A percentile compares a stretch with the other conserved stretches of the same genome.
These are phyloP conservation scores for Augochlorella aurata DNA, from an alignment of 2,888 invertebrate genomes.

Conservation along the genomic window DNA sequence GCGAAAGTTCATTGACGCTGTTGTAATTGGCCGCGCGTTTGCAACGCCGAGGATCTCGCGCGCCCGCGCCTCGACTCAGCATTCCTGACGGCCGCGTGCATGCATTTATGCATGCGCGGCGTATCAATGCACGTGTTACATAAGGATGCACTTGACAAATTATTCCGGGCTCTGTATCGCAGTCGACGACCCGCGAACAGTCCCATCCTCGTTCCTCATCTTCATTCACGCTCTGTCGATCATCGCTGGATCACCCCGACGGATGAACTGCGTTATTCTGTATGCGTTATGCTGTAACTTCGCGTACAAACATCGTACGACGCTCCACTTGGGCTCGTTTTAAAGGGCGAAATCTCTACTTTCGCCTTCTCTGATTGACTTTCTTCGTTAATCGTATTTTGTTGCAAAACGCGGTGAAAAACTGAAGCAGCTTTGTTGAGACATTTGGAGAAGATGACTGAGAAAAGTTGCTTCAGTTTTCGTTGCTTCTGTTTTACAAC, in stretches of 20 bases:
- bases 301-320: too few species aligned
- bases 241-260: not conserved
- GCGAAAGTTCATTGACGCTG: slow-evolving; percentile 42
- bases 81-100: slow-evolving; percentile 7
- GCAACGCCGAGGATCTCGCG: not conserved
- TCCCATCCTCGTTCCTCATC: not conserved
- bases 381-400: too few species aligned
- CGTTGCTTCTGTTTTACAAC: too few species aligned
- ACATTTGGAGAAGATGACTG: too few species aligned
- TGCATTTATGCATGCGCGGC: slow-evolving; percentile 11
- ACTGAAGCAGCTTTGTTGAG: too few species aligned
- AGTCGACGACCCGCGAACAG: not conserved
- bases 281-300: too few species aligned
- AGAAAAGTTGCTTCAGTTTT: too few species aligned
- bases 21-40: slow-evolving; percentile 15
- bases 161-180: slow-evolving; percentile 18
- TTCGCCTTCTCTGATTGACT: too few species aligned
- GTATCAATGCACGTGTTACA: slow-evolving; percentile 20
- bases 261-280: too few species aligned
- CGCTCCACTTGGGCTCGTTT: too few species aligned
- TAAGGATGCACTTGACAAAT: slow-evolving; percentile 37
- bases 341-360: too few species aligned
- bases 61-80: not conserved
- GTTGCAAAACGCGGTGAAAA: too few species aligned
- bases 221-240: not conserved